Evolutionary conservation across 1,140 invertebrate species (phyloP), one percentile per base, ranked within the genome.

Genomic region (Triops longicaudatus): DNA sequence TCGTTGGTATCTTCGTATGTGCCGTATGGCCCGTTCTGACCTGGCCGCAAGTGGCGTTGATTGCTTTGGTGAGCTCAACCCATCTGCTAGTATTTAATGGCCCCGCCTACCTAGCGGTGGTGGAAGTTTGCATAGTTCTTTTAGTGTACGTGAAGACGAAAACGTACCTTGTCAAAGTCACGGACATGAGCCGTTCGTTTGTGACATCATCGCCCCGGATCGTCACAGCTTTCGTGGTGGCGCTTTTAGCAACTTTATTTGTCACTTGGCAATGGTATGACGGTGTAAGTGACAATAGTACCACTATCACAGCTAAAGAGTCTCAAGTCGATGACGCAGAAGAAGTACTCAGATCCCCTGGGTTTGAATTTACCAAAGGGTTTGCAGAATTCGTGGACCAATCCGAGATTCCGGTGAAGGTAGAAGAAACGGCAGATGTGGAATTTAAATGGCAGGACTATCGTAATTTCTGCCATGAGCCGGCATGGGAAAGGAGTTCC

Each of bases 391-490:
- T 17, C 17, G 14, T 63, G 10, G 50, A n/a, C 50, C 17, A 63
- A 14, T 22, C 50, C 0, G 50, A 63, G 2, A 63, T 63, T 9
- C 50, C 50, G n/a, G 17, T 63, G 17, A 22, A 63, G 14, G 22
- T 22, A 5, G n/a, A 63, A 63, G 7, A 7, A 63, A 63, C 50
- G 50, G 17, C 14, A 1, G 50, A 63, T 63, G 50, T 63, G 17
- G 50, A 63, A 6, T 63, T 63, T 9, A 22, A 14, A 63, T 75
- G 74, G 74, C 37, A 75, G 22, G 37, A 75, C 17, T 75, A 75
- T 31, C 26, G 74, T 1, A 75, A 75, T 43, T 75, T 43, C 37
- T 75, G 74, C 37, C 74, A 75, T 26, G 37, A 75, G 26, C 74
- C 74, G 6, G 26, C 74, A 26, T 75, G 74, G 74, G 44, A 75